Evolutionary conservation across 2,113 vertebrate genomes (phyloP), one percentile per base, ranked within the genome.

Genomic region (Hypocryptadius cinnamomeus): DNA sequence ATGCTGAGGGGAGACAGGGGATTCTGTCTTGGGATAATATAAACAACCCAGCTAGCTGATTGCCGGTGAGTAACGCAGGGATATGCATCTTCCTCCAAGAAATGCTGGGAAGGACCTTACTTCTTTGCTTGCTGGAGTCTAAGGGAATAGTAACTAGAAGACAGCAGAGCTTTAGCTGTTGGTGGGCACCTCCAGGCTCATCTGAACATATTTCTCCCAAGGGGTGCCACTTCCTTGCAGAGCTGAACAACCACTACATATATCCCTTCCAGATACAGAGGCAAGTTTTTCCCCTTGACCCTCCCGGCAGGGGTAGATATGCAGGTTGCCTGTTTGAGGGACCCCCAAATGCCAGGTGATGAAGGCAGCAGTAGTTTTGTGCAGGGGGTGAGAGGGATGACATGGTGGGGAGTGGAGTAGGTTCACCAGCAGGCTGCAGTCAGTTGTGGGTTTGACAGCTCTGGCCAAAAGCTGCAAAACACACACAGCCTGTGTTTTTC

Each of bases 401-500:
- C 39, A 4, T 0, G 1, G 63, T 3, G 2, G 11, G 40, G 14
- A 47, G 33, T 2, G 40, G n/a, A 80, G 68, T 25, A 18, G 60
- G 37, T 30, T 79, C 57, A 22, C 11, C 5, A 11, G 24, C 22
- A 56, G 54, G 50, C n/a, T 69, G 85, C 50, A 65, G 9, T 42
- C 2, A 1, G 12, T 57, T 54, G 24, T 0, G 6, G 21, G 14
- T 70, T 92, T 86, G 76, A 66, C 44, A 66, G 45, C n/a, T 24
- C 19, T 0, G 0, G n/a, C 24, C 6, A 4, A 89, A 71, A 82
- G 37, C 65, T 54, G 39, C 45, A 73, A 70, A 90, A 70, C 53
- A 44, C 0, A 0, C 13, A 44, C 0, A 0, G 9, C 19, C 2
- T 15, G 6, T 27, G 19, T 33, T 89, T 79, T 90, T 60, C 60